Base-by-base conservation (phyloP, 2,113 vertebrate genomes). In the Vulpes lagopus region DNA sequence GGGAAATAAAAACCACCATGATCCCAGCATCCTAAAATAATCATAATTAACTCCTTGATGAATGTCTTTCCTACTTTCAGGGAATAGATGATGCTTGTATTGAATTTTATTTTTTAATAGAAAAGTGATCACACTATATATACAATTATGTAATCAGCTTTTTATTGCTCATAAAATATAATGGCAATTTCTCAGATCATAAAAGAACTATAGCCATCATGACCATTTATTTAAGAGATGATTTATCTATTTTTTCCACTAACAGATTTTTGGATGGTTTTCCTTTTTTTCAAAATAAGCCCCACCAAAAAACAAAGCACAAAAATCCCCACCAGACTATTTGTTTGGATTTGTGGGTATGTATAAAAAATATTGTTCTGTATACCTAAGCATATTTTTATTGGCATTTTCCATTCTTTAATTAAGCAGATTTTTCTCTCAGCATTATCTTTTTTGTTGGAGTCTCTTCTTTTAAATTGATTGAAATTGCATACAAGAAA, bases 91-190 rank as follows among this genome's bases (percentile, higher is more conserved):
- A 69, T 90, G 3, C 23, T 35, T 71, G 2, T 49, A 65, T 89
- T 91, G 60, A 85, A n/a, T 81, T 84, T 65, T 82, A 67, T 15
- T 79, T 92, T 90, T 96, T 96, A 76, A 79, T 1, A 91, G 25
- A 96, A 89, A 95, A 87, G 5, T 19, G 49, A 74, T 71, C 30
- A 49, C 35, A 9, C 23, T 92, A 27, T 51, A 38, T 19, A 53
- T 69, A 83, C 10, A 92, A 38, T 71, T 91, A 11, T n/a, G 0
- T 22, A 74, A 57, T 22, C 30, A 69, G 38, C n/a, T 30, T 89
- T 95, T 96, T 22, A 64, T 53, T 51, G 30, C 79, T 95, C 38
- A 53, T 64, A 94, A 97, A 97, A 83, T 84, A 64, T 30, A 96
- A 85, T 79, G 64, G 6, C 49, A 86, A 3, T 86, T 88, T 71